Conservation (phyloP, 2,113 vertebrate genomes). For the Podiceps cristatus region DNA sequence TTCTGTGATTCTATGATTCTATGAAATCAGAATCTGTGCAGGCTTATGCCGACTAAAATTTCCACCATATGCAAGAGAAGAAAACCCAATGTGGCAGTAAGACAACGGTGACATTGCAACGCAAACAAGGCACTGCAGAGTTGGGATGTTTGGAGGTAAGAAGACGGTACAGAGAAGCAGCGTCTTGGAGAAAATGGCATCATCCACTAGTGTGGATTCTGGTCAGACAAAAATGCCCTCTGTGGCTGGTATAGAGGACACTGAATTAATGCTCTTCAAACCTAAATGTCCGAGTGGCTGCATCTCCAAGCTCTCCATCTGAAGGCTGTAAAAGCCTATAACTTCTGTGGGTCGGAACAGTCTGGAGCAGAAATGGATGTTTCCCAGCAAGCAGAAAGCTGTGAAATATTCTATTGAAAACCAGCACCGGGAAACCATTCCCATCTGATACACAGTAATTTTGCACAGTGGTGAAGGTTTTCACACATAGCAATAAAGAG, state of each 20-base stretch:
- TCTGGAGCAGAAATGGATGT: neutral
- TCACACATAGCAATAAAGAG: slow-evolving; percentile 19
- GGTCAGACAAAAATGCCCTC: neutral
- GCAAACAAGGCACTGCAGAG: neutral
- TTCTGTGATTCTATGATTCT: too few species aligned
- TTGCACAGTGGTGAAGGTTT: slow-evolving; percentile 24
- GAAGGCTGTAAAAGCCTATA: neutral
- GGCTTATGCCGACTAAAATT: neutral
- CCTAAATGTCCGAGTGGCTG: neutral
- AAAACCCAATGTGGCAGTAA: neutral
- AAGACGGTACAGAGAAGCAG: neutral
- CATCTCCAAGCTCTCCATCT: neutral
- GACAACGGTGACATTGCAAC: neutral
- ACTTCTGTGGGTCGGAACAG: neutral
- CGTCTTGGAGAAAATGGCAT: neutral
- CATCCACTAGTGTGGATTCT: neutral
- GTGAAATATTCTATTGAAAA: slow-evolving; percentile 30
- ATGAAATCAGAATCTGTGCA: neutral
- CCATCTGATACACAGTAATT: slow-evolving; percentile 8
- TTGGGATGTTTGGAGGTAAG: neutral
- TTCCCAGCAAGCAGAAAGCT: slow-evolving; percentile 22
- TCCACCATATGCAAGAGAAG: neutral
- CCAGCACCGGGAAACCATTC: neutral
- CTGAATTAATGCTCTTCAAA: neutral
- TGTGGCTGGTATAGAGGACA: neutral